Base-by-base conservation (phyloP, 2,888 invertebrate genomes). In the Gerris lacustris region DNA sequence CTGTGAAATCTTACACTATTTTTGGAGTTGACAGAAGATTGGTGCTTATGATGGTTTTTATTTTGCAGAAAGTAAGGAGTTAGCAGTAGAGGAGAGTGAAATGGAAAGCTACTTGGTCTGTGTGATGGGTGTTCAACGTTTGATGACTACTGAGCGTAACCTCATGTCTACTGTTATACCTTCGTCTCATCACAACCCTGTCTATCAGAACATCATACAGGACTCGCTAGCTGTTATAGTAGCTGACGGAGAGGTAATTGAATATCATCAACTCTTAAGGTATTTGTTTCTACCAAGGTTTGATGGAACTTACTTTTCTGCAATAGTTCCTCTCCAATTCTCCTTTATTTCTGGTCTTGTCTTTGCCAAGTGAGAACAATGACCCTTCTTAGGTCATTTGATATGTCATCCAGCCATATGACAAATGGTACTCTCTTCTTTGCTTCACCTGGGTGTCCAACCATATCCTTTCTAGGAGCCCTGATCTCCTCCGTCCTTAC, bases 121-220 rank as follows among this genome's bases (percentile, higher is more conserved):
- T 77, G 87, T 95, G 6, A 88, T 92, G 47, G 92, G 91, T 0
- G 82, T 95, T 72, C 89, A 91, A 73, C 88, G 91, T 71, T 82
- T 96, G 18, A 91, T 96, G 84, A 90, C 94, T 76, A 89, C 90
- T 80, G 96, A 97, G 81, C 87, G 91, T 74, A 85, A 88, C 68
- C 81, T 91, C 47, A 89, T 96, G 84, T 86, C 88, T 68, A 92
- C 91, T 47, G 89, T 96, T 7, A 88, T 96, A 78, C 92, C 94
- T 7, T 82, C 87, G 73, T 87, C 89, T 64, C 87, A 91, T 76
- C 89, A 93, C 79, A 88, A 91, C 45, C 86, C 89, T 75, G 90
- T 95, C 6, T 91, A 96, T 78, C 90, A 92, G 75, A 86, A 87
- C 64, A 87, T 96, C 73, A 88, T 95, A 7, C 86, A 88, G 75